Evolutionary conservation across 2,888 invertebrate species (phyloP).

Genomic region (Eustalomyia histrio): DNA sequence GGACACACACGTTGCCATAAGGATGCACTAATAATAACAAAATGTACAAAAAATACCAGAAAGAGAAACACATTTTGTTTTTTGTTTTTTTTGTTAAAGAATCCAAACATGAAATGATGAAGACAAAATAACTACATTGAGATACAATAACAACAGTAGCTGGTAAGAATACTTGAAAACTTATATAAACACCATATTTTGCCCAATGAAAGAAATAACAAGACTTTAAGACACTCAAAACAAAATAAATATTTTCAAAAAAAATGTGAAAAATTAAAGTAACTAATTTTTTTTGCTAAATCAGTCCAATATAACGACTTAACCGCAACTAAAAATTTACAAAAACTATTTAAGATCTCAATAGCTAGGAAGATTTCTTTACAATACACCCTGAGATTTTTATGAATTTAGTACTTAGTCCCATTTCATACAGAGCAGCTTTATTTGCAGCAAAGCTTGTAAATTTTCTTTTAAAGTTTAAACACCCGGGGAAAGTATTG

Average conservation of each 20-base stretch:
- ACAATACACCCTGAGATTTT: no score
- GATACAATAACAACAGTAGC: background rate
- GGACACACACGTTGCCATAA: slow-evolving; percentile 67
- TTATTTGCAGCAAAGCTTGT: no score
- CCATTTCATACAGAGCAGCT: no score
- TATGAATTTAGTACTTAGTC: no score
- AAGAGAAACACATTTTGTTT: slow-evolving; percentile 39
- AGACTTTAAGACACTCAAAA: slow-evolving; percentile 41
- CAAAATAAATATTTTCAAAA: slow-evolving; percentile 21
- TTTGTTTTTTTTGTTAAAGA: slow-evolving; percentile 2
- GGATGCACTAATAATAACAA: slow-evolving; percentile 62
- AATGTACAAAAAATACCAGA: slow-evolving; percentile 21
- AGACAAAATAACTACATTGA: background rate
- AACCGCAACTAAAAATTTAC: no score
- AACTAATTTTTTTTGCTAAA: no score
- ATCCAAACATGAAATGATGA: slow-evolving; percentile 14
- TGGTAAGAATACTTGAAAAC: slow-evolving; percentile 37
- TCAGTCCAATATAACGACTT: no score
- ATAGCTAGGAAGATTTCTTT: no score
- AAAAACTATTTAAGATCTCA: no score
- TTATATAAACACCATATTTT: slow-evolving; percentile 22
- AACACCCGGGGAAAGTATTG: no score
- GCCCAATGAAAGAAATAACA: background rate
- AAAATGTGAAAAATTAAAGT: background rate
- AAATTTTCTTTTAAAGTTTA: no score